Evolutionary conservation across 1,140 invertebrate species (phyloP), one percentile per base, ranked within the genome.

Genomic region (Drosophila ogumai): DNA sequence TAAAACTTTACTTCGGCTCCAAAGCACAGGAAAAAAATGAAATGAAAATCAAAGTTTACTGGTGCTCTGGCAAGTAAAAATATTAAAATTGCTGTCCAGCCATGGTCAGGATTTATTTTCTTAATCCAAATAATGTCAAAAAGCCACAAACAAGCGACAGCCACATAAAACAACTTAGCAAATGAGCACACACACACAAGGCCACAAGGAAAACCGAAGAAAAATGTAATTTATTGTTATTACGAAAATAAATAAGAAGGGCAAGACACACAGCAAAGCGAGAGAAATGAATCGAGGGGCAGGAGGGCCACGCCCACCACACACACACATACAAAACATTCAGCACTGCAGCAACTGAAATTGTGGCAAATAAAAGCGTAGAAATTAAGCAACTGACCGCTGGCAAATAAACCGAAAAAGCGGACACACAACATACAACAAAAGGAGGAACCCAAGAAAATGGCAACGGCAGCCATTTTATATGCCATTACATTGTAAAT

Each of bases 141-240:
- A 87, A 87, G 84, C 84, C 84, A 88, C 84, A 87, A 87, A 87
- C 84, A 84, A 84, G 84, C 84, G 84, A 87, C 84, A 87, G 84
- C 56, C 76, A 82, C 84, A 87, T 87, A 87, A 87, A 87, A 87
- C 84, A 87, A 88, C 84, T 88, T 79, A 78, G 72, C 80, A 87
- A 87, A 87, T 87, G 84, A 87, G 84, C 68, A 80, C 60, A 79
- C 60, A 69, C 49, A 57, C 31, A 28, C 25, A 28, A 43, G 58
- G 54, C 38, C 49, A 54, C 31, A 59, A 65, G 54, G 60, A 75
- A 73, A 82, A 61, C 71, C 64, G 25, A 80, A 87, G 84, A 88
- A 88, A 87, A 87, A 87, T 87, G 84, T 88, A 88, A 88, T 87
- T 87, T 87, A 87, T 88, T 88, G 85, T 87, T 87, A 87, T 87